Evolutionary conservation across 2,797 vertebrate species (phyloP), one percentile per base, ranked within the genome.

Genomic region (Fistularia tabacaria): DNA sequence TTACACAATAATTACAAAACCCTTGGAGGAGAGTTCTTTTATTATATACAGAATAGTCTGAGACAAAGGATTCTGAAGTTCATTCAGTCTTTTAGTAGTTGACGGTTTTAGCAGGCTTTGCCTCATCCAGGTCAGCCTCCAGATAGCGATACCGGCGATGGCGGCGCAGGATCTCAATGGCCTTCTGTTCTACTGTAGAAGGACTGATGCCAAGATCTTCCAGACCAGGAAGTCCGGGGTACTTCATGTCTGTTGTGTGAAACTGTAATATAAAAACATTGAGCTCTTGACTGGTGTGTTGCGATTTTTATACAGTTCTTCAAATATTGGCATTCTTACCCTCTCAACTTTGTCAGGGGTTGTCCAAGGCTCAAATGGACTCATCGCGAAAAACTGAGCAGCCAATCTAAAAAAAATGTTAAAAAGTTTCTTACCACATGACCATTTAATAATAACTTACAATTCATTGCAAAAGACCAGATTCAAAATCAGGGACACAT

Each of bases 341-440:
- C 94, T 87, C 25, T 96, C 93, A 0, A 98, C 82, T 89, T 97
- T 99, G 80, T 98, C 97, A 51, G 91, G 87, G 0, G 91, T 91
- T 39, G 88, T 91, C 95, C 95, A 98, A 0, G 94, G 94, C 9
- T 97, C 93, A 84, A 97, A 98, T 0, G 94, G 95, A 67, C 38
- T 97, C 1, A 89, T 49, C 61, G 94, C 90, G 74, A 98, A 98
- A 40, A 93, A 44, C 38, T 67, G 82, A 51, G 89, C 93, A 6
- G 79, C 0, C 10, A 94, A 77, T 48, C 96, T 99, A 74, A 60
- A 81, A 76, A 15, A 25, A 39, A 9, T 13, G n/a, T 6, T 10
- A 4, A 48, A 25, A 10, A 40, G 3, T 8, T n/a, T n/a, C n/a
- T n/a, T n/a, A n/a, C n/a, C n/a, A 25, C 25, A 25, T 25, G 25